Evolutionary conservation across 2,113 vertebrate genomes (phyloP), one percentile per base, ranked within the genome.

Genomic region (Etia nguti): DNA sequence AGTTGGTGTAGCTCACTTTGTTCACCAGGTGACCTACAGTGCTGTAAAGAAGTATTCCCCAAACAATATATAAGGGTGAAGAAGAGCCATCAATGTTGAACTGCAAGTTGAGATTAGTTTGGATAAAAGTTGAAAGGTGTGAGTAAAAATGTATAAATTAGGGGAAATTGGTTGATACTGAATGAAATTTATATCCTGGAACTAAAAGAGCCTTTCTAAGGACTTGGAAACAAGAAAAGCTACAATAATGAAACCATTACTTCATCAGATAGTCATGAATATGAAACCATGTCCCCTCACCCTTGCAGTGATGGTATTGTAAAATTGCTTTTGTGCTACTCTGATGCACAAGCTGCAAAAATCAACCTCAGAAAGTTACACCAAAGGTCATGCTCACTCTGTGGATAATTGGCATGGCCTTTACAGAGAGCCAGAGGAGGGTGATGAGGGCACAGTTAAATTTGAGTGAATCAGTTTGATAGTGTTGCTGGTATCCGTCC

Each of bases 321-420:
- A 75, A 48, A 48, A 77, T 82, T 82, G 22, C 38, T 55, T 86
- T 81, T 84, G 41, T 83, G 24, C 48, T 84, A 10, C 46, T 79
- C 59, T 79, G 29, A 29, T 10, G 62, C 3, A 60, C 29, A 52
- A 62, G 48, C 38, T 85, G 48, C 75, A 85, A 16, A 80, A 80
- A 79, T 68, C 29, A 60, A 81, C 18, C 86, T 29, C 55, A 43
- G 43, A 52, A 48, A 80, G 52, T 82, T 52, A 55, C 65, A 79
- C 18, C 57, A 92, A 94, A 93, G 88, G 92, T 92, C 87, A 90
- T 5, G n/a, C 38, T 90, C 54, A 57, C 65, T 75, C 9, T 79
- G 79, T 50, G 75, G 60, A 85, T 87, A 92, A 93, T 90, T 92
- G 89, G 79, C 41, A 16, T 89, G 89, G 83, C 86, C 90, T 94